Conservation (phyloP, 2,797 vertebrate species). For the Chrysocyon brachyurus region DNA sequence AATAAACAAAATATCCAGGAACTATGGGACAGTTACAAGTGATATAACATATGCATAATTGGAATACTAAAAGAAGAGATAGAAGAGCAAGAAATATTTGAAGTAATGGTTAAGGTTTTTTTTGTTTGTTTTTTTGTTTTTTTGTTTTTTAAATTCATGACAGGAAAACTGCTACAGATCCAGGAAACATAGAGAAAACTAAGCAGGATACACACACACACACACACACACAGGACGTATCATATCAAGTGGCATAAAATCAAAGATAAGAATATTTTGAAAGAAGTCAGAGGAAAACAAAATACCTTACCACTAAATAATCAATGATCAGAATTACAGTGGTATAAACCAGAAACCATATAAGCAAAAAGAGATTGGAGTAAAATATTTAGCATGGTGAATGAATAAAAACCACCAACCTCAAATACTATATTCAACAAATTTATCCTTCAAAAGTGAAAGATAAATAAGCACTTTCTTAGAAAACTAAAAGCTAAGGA, state of each 20-base stretch:
- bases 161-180: background rate
- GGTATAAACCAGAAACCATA: background rate
- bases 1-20: background rate
- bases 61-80: background rate
- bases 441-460: background rate
- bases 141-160: background rate
- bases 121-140: background rate
- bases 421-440: background rate
- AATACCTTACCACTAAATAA: background rate
- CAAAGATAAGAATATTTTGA: background rate
- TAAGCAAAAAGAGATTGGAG: background rate
- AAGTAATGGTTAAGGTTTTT: background rate
- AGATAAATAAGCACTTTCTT: background rate
- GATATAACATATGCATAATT: background rate
- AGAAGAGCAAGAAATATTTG: background rate
- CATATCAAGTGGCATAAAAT: background rate
- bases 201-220: background rate
- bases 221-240: background rate
- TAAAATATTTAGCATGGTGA: background rate
- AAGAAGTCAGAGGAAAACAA: background rate
- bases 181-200: background rate
- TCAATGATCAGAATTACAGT: background rate
- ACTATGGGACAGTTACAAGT: background rate
- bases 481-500: background rate
- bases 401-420: background rate